Evolutionary conservation across 2,797 vertebrate species (phyloP).

Genomic region (Paguma larvata): DNA sequence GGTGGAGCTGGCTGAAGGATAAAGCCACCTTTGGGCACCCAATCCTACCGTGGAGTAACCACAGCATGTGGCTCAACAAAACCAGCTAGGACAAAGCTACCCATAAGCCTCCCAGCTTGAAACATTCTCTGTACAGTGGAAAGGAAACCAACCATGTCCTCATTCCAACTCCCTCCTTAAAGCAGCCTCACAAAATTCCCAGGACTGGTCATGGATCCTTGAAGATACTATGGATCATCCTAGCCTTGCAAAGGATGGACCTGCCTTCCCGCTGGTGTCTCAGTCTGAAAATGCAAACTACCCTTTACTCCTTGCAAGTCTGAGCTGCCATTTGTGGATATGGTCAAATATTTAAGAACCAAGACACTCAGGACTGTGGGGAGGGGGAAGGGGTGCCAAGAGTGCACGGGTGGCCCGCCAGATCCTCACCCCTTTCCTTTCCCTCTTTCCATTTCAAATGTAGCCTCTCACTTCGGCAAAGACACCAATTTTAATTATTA

Average conservation of each 20-base stretch:
- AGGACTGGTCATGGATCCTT: neutral
- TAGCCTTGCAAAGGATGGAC: neutral
- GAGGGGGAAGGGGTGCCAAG: rapidly evolving
- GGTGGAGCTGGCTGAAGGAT: neutral
- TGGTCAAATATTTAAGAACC: neutral
- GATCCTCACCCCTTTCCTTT: neutral
- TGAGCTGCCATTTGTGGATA: neutral
- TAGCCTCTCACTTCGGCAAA: neutral
- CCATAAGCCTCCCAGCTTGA: neutral
- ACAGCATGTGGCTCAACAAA: neutral
- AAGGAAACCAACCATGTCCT: neutral
- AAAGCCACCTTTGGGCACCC: neutral
- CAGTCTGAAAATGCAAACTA: neutral
- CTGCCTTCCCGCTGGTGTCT: neutral
- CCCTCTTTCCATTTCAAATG: neutral
- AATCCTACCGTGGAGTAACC: neutral
- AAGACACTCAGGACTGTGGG: neutral
- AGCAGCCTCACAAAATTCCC: neutral
- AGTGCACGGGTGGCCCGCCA: neutral
- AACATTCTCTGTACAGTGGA: neutral
- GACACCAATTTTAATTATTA: constrained; percentile 22
- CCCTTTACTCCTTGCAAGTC: neutral
- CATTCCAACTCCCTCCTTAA: neutral
- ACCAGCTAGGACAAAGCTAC: neutral
- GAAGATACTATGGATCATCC: neutral